These are phyloP conservation scores for Bubo blakistoni DNA, from an alignment of 2,113 vertebrate genomes.

Conservation along the genomic window DNA sequence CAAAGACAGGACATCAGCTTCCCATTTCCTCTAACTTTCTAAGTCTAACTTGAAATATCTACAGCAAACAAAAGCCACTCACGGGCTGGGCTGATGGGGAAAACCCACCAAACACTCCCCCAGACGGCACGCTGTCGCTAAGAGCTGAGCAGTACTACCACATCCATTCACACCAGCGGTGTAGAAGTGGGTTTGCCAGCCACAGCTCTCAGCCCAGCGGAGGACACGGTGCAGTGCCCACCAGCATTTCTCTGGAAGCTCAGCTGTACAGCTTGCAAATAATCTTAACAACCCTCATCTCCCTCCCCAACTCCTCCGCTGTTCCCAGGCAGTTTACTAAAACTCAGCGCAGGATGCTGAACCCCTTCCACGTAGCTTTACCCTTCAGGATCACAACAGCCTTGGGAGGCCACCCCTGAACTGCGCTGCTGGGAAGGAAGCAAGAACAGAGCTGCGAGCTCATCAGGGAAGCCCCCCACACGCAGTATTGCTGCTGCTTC, in stretches of 20 bases:
- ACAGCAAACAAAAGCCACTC: background rate
- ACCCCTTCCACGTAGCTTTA: background rate
- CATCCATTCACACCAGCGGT: fast-evolving
- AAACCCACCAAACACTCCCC: background rate
- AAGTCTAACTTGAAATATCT: background rate
- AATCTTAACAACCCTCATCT: fast-evolving
- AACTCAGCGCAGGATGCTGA: background rate
- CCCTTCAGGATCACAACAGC: background rate
- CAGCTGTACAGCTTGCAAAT: background rate
- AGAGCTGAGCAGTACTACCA: fast-evolving
- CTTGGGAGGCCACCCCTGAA: background rate
- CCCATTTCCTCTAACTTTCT: background rate
- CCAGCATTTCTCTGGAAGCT: too few species aligned
- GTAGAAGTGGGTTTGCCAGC: background rate
- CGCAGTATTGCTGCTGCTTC: background rate
- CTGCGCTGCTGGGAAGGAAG: background rate
- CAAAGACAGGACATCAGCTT: background rate
- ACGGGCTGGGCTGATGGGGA: background rate
- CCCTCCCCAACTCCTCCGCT: background rate
- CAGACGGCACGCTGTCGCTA: fast-evolving
- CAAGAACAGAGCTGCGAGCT: background rate
- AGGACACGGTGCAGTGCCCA: background rate
- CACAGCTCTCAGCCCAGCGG: background rate
- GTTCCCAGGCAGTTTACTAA: background rate
- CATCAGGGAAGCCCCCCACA: background rate